Percentiles rank a stretch among this genome's conserved stretches.
Evolutionary conservation across 2,113 vertebrate genomes (phyloP).

Genomic region (Prochilodus magdalenae): DNA sequence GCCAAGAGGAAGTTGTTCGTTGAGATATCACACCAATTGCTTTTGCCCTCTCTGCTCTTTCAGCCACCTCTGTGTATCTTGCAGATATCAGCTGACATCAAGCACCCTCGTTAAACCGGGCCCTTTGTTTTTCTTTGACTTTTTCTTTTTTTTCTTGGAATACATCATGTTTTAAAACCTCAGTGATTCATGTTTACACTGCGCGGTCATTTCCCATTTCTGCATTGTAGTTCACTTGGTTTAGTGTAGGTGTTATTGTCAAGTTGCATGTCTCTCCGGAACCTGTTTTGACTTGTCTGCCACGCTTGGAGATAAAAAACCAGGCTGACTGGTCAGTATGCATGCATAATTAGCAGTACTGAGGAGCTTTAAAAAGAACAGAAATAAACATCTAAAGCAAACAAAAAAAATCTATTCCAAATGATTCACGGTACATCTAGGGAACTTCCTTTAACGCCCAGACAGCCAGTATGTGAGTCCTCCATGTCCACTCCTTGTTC

Average conservation of each 20-base stretch:
- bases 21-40: slow-evolving; percentile 60
- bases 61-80: slow-evolving; percentile 38
- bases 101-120: slow-evolving; percentile 15
- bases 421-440: background rate
- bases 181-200: slow-evolving; percentile 55
- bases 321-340: background rate
- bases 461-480: no score
- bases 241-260: slow-evolving; percentile 54
- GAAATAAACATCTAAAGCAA: no score
- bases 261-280: slow-evolving; percentile 39
- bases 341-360: slow-evolving; percentile 42
- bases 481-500: no score
- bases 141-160: background rate
- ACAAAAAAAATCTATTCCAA: background rate
- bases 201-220: slow-evolving; percentile 53
- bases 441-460: background rate
- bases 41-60: slow-evolving; percentile 25
- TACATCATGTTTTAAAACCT: slow-evolving; percentile 31
- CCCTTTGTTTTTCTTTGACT: background rate
- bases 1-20: slow-evolving; percentile 64
- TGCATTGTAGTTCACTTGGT: slow-evolving; percentile 51
- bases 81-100: slow-evolving; percentile 39
- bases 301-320: slow-evolving; percentile 23
- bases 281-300: slow-evolving; percentile 45
- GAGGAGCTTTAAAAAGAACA: slow-evolving; percentile 21